Percentiles rank a stretch among this genome's conserved stretches.
Evolutionary conservation across 2,797 vertebrate genomes (phyloP).

Genomic region (Chromobotia macracanthus): DNA sequence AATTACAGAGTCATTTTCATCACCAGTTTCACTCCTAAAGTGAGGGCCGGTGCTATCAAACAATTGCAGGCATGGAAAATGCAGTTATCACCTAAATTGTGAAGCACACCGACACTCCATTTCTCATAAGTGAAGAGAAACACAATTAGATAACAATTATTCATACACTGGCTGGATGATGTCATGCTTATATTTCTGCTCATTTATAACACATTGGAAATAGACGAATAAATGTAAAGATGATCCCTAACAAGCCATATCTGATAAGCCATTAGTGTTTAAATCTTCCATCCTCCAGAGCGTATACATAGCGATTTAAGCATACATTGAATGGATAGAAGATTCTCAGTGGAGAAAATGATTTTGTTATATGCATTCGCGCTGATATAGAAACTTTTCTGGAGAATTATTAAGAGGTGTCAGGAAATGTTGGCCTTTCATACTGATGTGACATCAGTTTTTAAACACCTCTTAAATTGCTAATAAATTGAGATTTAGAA

Average conservation of each 20-base stretch:
- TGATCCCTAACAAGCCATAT: too few relatives aligned
- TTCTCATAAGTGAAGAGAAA: conserved; percentile 15
- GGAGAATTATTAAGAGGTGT: background rate
- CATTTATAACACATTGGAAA: background rate
- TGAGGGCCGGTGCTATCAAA: conserved; percentile 46
- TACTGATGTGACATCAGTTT: background rate
- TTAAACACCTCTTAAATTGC: conserved; percentile 2
- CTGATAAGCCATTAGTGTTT: background rate
- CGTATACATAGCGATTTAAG: background rate
- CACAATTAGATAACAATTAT: conserved; percentile 44
- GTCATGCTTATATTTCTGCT: conserved; percentile 15
- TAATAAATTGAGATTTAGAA: background rate
- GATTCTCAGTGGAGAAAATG: background rate
- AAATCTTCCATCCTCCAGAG: background rate
- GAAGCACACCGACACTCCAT: conserved; percentile 24
- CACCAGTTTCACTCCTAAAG: conserved; percentile 48
- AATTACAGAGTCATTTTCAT: conserved; percentile 49
- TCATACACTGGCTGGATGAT: conserved; percentile 22
- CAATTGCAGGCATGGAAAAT: conserved; percentile 58
- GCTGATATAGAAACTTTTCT: background rate
- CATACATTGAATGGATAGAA: background rate
- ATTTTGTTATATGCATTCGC: background rate
- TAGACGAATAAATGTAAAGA: background rate
- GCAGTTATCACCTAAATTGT: conserved; percentile 55
- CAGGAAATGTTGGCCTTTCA: background rate